A percentile compares a stretch with the other conserved stretches of the same genome.
Conservation (phyloP, 2,797 vertebrate genomes). For the Ceryle rudis region DNA sequence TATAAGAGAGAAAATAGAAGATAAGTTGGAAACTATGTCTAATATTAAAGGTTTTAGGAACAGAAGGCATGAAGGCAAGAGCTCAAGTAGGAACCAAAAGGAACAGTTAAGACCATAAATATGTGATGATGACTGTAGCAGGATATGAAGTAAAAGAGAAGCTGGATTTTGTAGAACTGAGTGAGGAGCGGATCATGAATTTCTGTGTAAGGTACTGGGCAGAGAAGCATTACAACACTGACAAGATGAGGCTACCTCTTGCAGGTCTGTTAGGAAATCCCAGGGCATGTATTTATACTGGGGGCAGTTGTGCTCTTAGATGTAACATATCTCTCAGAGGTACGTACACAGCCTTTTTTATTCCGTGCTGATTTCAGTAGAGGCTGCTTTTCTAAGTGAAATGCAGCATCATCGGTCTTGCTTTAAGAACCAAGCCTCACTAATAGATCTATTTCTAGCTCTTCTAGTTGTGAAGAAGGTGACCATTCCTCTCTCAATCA, state of each 20-base stretch:
- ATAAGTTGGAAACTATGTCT: not conserved
- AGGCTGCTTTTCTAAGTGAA: not conserved
- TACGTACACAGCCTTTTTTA: not conserved
- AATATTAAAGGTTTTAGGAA: slow-evolving; percentile 29
- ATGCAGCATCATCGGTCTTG: not conserved
- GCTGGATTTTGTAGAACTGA: not conserved
- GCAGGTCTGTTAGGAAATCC: accelerated
- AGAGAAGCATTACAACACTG: not conserved
- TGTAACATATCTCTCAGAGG: not conserved
- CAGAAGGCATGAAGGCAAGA: not conserved
- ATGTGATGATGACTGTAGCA: not conserved
- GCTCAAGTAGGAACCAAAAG: not conserved
- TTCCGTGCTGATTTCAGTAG: not conserved
- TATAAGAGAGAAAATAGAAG: not conserved
- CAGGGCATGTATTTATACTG: not conserved
- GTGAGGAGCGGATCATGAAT: not conserved
- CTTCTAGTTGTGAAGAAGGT: not conserved
- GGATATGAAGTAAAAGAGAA: not conserved
- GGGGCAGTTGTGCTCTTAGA: not conserved
- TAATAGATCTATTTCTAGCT: not conserved
- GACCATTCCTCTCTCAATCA: not conserved
- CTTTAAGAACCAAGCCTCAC: not conserved
- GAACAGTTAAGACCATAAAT: slow-evolving; percentile 32
- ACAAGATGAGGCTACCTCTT: not conserved
- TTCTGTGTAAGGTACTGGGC: not conserved